Evolutionary conservation across 2,888 invertebrate genomes (phyloP).

Genomic region (Acheta domesticus): DNA sequence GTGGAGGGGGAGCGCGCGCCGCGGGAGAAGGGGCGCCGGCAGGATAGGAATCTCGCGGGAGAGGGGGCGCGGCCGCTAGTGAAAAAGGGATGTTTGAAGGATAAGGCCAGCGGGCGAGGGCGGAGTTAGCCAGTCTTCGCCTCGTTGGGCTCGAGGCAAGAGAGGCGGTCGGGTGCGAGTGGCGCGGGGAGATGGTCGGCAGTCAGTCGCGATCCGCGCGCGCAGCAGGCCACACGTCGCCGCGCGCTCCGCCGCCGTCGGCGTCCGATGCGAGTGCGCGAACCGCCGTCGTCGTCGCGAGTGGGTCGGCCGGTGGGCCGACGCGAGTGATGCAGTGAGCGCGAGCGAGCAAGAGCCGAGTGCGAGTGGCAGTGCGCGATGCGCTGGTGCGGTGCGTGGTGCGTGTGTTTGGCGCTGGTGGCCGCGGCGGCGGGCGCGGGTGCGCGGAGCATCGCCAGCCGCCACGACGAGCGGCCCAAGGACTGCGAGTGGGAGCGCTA

Average conservation of each 20-base stretch:
- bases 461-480: constrained; percentile 59
- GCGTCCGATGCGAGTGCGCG: constrained; percentile 49
- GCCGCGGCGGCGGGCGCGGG: neutral
- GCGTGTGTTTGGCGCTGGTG: neutral
- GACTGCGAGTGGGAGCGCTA: constrained; percentile 66
- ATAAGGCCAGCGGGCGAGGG: constrained; percentile 31
- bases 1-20: neutral
- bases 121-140: constrained; percentile 33
- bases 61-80: constrained; percentile 21
- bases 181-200: neutral
- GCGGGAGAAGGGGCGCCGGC: constrained; percentile 18
- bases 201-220: neutral
- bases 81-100: constrained; percentile 28
- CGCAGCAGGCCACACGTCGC: constrained; percentile 18
- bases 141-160: constrained; percentile 25
- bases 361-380: constrained; percentile 3
- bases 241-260: constrained; percentile 63
- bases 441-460: constrained; percentile 33
- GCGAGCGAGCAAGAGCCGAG: neutral
- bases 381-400: constrained; percentile 18
- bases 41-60: neutral
- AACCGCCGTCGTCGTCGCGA: constrained; percentile 63
- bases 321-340: neutral
- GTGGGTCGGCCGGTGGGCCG: neutral
- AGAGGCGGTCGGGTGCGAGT: neutral